These are phyloP conservation scores for Podarcis cretensis DNA, from an alignment of 2,113 vertebrate species.

Conservation along the genomic window DNA sequence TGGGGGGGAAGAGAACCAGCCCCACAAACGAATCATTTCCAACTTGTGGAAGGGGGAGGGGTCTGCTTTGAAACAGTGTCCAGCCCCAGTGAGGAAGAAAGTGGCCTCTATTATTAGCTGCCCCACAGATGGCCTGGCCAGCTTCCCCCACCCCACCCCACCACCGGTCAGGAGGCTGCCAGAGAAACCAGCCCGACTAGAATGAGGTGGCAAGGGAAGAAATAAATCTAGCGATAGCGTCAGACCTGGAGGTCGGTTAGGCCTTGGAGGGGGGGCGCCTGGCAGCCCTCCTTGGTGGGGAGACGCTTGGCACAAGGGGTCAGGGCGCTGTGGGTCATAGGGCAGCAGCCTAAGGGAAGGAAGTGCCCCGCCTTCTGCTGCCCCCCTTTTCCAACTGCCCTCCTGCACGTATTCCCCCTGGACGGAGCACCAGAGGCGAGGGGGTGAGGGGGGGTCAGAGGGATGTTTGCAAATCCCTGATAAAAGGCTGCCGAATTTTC, in stretches of 20 bases:
- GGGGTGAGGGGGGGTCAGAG: background rate
- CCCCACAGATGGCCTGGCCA: background rate
- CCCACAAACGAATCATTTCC: background rate
- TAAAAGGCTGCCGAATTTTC: too few relatives aligned
- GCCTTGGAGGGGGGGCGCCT: background rate
- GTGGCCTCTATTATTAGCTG: background rate
- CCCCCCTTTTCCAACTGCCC: too few relatives aligned
- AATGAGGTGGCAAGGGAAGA: background rate
- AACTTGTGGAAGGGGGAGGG: background rate
- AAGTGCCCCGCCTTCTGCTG: background rate
- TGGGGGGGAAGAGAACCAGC: background rate
- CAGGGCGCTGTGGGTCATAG: background rate
- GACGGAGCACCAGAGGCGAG: background rate
- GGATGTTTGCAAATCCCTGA: conserved; percentile 6
- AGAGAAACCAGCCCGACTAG: background rate
- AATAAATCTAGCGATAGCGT: background rate
- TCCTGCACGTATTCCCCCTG: background rate
- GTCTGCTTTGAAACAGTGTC: background rate
- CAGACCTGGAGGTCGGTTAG: background rate
- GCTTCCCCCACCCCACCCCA: background rate
- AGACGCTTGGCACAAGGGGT: background rate
- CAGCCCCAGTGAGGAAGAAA: too few relatives aligned
- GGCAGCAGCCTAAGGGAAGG: background rate
- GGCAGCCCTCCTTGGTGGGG: too few relatives aligned
- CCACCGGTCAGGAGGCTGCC: background rate